Evolutionary conservation across 2,113 vertebrate species (phyloP), one percentile per base, ranked within the genome.

Genomic region (Tringa solitaria): DNA sequence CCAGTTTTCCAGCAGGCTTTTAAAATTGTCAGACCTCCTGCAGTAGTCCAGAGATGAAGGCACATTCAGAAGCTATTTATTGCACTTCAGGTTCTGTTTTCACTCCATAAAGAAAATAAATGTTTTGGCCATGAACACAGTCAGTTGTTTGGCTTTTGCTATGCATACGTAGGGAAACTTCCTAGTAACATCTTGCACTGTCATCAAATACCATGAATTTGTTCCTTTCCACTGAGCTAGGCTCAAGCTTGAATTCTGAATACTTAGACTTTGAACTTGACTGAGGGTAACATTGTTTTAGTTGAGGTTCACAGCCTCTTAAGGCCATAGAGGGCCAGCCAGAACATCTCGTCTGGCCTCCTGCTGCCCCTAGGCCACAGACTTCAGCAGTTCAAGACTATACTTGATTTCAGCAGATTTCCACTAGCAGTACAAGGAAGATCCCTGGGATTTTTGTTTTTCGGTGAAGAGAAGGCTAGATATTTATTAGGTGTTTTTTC

Each of bases 121-220:
- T 75, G 65, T 87, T 92, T 93, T 89, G 86, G 83, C 85, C 60
- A 82, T 30, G 20, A 78, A 53, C 48, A 56, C 13, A 70, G 73
- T 82, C 61, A 87, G 65, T 85, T 84, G 67, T 92, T 95, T 95
- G 95, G 80, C 74, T 96, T 95, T 79, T 84, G 67, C 50, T 87
- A 50, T 65, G 84, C 65, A 68, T 82, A 73, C 3, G 2, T 26
- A 65, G 63, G 37, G 81, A 94, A 96, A 91, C 87, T 85, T 93
- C 65, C 81, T 87, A 87, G 22, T 77, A 79, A 92, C 26, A 73
- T 95, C 84, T 89, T 96, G 94, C 94, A 83, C 50, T 93, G 95
- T 97, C 96, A 96, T 96, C 91, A 96, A 96, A 96, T 95, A 94
- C 91, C 86, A 91, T 20, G 57, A 89, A 89, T 96, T 95, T 95